A percentile compares a stretch with the other conserved stretches of the same genome.
These are phyloP conservation scores for Phrynocephalus vlangalii DNA, from an alignment of 2,797 vertebrate genomes.

Conservation along the genomic window DNA sequence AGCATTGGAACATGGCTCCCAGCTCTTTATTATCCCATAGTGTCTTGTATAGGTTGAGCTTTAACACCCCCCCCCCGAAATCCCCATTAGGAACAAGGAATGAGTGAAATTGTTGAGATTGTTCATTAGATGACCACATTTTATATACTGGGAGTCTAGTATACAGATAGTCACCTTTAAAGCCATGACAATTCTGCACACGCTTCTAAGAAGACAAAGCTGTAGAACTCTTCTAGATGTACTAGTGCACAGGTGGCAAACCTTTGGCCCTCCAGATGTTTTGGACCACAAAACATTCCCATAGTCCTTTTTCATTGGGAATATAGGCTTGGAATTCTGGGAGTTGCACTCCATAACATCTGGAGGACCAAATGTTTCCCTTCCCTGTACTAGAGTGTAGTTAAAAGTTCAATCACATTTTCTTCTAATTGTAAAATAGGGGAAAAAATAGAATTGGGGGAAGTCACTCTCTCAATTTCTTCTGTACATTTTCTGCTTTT, in stretches of 20 bases:
- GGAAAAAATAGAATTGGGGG: slow-evolving; percentile 28
- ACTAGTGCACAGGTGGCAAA: not conserved
- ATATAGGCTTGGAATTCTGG: too few species aligned
- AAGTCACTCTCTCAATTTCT: slow-evolving; percentile 23
- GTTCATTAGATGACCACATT: slow-evolving; percentile 20
- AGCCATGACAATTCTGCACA: slow-evolving; percentile 22
- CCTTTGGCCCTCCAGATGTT: too few species aligned
- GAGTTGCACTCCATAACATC: too few species aligned
- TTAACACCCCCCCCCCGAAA: not conserved
- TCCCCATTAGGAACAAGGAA: not conserved
- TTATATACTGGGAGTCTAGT: slow-evolving; percentile 21
- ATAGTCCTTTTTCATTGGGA: too few species aligned
- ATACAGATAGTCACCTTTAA: not conserved
- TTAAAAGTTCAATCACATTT: slow-evolving; percentile 53
- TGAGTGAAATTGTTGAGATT: not conserved
- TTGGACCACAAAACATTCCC: too few species aligned
- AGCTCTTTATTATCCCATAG: not conserved
- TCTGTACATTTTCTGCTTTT: slow-evolving; percentile 56
- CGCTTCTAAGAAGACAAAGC: slow-evolving; percentile 30
- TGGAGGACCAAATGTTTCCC: too few species aligned
- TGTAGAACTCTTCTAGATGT: slow-evolving; percentile 30
- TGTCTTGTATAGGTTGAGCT: not conserved
- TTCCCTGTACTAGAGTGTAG: slow-evolving; percentile 12
- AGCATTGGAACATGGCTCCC: not conserved
- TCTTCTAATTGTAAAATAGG: slow-evolving; percentile 54